Evolutionary conservation across 2,797 vertebrate species (phyloP), one percentile per base, ranked within the genome.

Genomic region (Philypnodon macrostomus): DNA sequence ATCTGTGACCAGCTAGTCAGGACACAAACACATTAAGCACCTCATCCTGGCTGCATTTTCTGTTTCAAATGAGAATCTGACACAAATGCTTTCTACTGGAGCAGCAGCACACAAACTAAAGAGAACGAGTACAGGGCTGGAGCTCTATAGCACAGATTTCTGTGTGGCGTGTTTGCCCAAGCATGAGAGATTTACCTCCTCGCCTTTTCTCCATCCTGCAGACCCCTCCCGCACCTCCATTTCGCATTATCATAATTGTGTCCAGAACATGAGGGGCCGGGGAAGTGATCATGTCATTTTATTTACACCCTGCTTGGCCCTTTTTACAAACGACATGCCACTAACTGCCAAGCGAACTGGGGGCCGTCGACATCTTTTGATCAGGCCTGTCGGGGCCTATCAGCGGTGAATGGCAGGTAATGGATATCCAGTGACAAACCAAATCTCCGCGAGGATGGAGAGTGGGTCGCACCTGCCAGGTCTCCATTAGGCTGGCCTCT

Each of bases 251-350:
- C 94, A 96, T 97, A 97, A 99, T 98, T 98, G 96, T 95, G 92
- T 97, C 92, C 90, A 90, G 93, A 94, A 98, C 95, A 96, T 97
- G 95, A 97, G 95, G 90, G 93, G 93, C 93, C 90, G 86, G 93
- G 94, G 94, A 98, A 99, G 94, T 96, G 96, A 98, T 98, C 94
- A 96, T 98, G 95, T 97, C 96, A 95, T 97, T 95, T 98, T 98
- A 97, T 97, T 99, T 98, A 97, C 93, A 96, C 95, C 92, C 87
- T 89, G 94, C 93, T 93, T 95, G 93, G 85, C 93, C 93, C 92
- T 93, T 92, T 96, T 96, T 94, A 95, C 93, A 93, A 95, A 93
- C 93, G 90, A 91, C 92, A 92, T 93, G 91, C 92, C 92, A 94
- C 93, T 93, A 90, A 92, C 93, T 96, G 95, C 95, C 95, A 95